Evolutionary conservation across 2,113 vertebrate genomes (phyloP), one percentile per base, ranked within the genome.

Genomic region (Micronisus gabar): DNA sequence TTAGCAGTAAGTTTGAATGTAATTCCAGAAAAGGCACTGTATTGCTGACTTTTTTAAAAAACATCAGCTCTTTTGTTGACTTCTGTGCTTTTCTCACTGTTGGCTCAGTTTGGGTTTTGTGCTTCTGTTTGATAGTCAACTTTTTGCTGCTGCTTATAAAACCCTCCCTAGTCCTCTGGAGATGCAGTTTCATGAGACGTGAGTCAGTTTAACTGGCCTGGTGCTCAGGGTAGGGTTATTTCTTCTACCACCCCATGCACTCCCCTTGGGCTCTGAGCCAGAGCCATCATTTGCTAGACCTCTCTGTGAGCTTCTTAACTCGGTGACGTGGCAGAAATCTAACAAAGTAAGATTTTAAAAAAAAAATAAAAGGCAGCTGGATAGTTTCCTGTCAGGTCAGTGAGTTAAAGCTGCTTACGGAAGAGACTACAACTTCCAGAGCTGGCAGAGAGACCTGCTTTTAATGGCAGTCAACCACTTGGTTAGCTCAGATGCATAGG

Each of bases 361-460:
- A 41, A 56, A 56, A 38, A 38, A 52, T 3, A 15, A 19, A 71
- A 38, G 27, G 34, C 50, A 88, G 30, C 71, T 76, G 48, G 38
- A 59, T 80, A 32, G 29, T 80, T 93, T 83, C 59, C 72, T 94
- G 59, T 40, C 68, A 55, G 40, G 50, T 52, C n/a, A 65, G 9
- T 81, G 85, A 96, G 34, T 71, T 85, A 68, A 93, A 81, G 67
- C 68, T 83, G 62, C 66, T 88, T 92, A n/a, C 68, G 43, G 82
- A 81, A 72, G 62, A 75, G 23, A 17, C 23, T 41, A 40, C 61
- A 72, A 45, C 30, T 62, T 47, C 75, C 41, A 52, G 67, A 63
- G 41, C 83, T 80, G 80, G 66, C 80, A 79, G 66, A 82, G 43
- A 41, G 6, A 50, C 50, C 32, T 17, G 20, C 52, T 55, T 26